Evolutionary conservation across 2,113 vertebrate species (phyloP), one percentile per base, ranked within the genome.

Genomic region (Plecturocebus donacophilus): DNA sequence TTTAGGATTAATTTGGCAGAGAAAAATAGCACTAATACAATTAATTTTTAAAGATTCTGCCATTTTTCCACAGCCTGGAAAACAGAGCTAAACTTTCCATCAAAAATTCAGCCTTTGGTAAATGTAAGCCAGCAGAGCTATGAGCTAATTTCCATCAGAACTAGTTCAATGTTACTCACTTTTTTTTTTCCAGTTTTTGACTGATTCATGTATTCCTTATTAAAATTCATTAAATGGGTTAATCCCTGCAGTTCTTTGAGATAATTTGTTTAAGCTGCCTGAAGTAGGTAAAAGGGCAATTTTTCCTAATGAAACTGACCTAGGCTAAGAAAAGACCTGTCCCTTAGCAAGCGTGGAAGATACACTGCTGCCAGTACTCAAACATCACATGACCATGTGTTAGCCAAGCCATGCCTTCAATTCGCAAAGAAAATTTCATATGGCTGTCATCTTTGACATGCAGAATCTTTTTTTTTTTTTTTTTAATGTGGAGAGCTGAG

Each of bases 101-200:
- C 5, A 97, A 95, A 98, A 98, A 98, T 89, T 93, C 90, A 87
- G 91, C 64, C 87, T 96, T 92, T 93, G 97, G 96, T 96, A 98
- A 98, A 98, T 97, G 79, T 91, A 86, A 96, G 75, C 64, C 58
- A 86, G 93, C 80, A 98, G 35, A 96, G 75, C 97, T 98, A 98
- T 98, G 97, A 98, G 94, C 93, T 98, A 91, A 98, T 98, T 98
- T 98, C 90, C 97, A 98, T 98, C 97, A 98, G 97, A 98, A 97
- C 97, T 88, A 97, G 95, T 95, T 97, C 85, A 97, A 71, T 97
- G 49, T 79, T 98, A 95, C 94, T 98, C 97, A 97, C 94, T 98
- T 84, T 70, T 98, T 84, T 70, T 66, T 97, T 9, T 47, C 95
- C 96, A 68, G 49, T 52, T 98, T 96, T 96, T 81, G 94, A 96